Evolutionary conservation across 1,140 invertebrate species (phyloP), one percentile per base, ranked within the genome.

Genomic region (Heterodera schachtii): DNA sequence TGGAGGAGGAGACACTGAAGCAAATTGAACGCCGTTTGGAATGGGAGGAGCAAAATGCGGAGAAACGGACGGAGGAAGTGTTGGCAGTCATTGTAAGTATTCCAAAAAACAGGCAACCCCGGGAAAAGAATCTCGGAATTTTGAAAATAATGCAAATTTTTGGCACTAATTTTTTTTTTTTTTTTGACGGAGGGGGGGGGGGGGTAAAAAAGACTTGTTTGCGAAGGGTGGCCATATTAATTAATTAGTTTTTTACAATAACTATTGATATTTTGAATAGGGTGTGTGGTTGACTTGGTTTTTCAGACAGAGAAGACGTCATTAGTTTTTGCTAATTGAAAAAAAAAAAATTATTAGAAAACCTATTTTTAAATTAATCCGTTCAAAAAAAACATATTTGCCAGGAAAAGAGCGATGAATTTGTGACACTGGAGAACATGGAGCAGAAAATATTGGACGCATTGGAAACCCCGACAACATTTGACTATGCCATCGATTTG

Each of bases 351-450:
- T n/a, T n/a, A n/a, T n/a, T n/a, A n/a, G n/a, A n/a, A n/a, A n/a
- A n/a, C n/a, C n/a, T n/a, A 5, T 9, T 31, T 70, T 46, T 57
- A 75, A 75, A 41, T 9, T 8, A 31, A 31, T 31, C 31, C 31
- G 31, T 31, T 31, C 31, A 31, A 31, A 31, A 31, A 31, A 31
- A 31, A 31, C 31, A 31, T 0, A 49, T 73, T 87, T 87, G 71
- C 49, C 49, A 87, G 85, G 78, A 87, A 31, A 46, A n/a, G n/a
- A 86, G 87, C 19, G 44, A 47, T 13, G 77, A 85, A 60, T 86
- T 86, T 71, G 77, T 86, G 13, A 88, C 86, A 8, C 75, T 73
- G 43, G 86, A 86, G 19, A 86, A 87, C 75, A 13, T 86, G 41
- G 77, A 85, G 19, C 73, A 87, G 74, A 75, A 78, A 41, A 44